Evolutionary conservation across 2,113 vertebrate genomes (phyloP).

Genomic region (Tricholaema leucomelas): DNA sequence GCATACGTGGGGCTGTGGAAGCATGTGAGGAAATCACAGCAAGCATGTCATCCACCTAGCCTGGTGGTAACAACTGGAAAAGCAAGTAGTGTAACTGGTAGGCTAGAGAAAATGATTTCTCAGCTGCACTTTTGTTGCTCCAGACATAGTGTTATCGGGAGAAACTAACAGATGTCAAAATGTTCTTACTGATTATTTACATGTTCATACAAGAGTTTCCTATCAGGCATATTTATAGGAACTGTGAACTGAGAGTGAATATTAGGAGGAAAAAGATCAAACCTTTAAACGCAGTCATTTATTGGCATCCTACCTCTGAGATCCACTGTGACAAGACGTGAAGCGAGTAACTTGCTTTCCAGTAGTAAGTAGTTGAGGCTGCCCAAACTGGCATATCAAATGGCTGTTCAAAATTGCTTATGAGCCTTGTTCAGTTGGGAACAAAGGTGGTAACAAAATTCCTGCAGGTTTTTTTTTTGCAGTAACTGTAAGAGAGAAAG

Average conservation of each 20-base stretch:
- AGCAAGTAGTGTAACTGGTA: not conserved
- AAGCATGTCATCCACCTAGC: not conserved
- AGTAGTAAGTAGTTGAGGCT: not conserved
- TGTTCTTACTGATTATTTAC: not conserved
- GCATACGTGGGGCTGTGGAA: not conserved
- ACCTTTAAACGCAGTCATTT: not conserved
- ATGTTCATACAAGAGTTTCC: not conserved
- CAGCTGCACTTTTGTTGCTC: not conserved
- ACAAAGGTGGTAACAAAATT: not conserved
- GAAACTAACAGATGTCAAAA: not conserved
- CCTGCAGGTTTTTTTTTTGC: not conserved
- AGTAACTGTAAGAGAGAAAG: not conserved
- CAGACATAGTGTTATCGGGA: not conserved
- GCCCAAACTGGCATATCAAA: not conserved
- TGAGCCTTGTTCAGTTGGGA: not conserved
- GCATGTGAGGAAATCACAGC: not conserved
- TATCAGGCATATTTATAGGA: not conserved
- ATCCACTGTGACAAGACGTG: not conserved
- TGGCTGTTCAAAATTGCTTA: not conserved
- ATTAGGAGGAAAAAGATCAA: not conserved
- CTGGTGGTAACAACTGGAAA: not conserved
- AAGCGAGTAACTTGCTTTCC: not conserved
- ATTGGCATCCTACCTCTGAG: not conserved
- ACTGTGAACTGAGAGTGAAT: not conserved
- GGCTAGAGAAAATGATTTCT: not conserved